Base-by-base conservation (phyloP, 2,113 vertebrate species). In the Phaethon lepturus region DNA sequence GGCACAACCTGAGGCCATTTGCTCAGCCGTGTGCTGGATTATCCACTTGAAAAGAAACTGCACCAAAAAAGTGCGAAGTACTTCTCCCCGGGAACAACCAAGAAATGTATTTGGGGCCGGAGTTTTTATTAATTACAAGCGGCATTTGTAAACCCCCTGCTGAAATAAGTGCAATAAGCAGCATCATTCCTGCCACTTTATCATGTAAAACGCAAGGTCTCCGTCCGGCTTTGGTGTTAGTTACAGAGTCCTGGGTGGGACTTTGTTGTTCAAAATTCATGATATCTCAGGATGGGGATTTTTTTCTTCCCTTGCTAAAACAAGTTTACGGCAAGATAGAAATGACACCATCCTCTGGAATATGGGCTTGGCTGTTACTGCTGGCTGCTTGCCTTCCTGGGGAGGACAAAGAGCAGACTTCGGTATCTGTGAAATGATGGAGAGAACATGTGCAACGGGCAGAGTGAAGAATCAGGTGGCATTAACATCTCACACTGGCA, bases 71-170 rank as follows among this genome's bases (percentile, higher is more conserved):
- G n/a, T 86, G 38, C 1, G 18, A 95, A 94, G 66, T 76, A 58
- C 53, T 81, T 95, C 79, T 94, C 94, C 56, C 58, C n/a, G 2
- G 81, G 58, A 79, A 55, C 18, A 72, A 79, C 50, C 31, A 31
- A 2, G 14, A 93, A 96, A 91, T 67, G n/a, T 49, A 66, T 91
- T 93, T 10, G 13, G 78, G 45, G 91, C 47, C 1, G 1, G 84
- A 80, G 58, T 42, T 90, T 97, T 95, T 93, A 93, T 87, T 91
- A 95, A 91, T 94, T 79, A 17, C 31, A 69, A 50, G 29, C 66
- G 69, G 31, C 66, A 94, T 95, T 97, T 75, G n/a, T 78, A 93
- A 90, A n/a, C 45, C 53, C 81, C 56, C 50, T 73, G 77, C 72
- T 94, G 83, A 86, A 91, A 62, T 60, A 53, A 79, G 50, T 62